Conservation (phyloP, 1,140 invertebrate species). For the Euwallacea similis region DNA sequence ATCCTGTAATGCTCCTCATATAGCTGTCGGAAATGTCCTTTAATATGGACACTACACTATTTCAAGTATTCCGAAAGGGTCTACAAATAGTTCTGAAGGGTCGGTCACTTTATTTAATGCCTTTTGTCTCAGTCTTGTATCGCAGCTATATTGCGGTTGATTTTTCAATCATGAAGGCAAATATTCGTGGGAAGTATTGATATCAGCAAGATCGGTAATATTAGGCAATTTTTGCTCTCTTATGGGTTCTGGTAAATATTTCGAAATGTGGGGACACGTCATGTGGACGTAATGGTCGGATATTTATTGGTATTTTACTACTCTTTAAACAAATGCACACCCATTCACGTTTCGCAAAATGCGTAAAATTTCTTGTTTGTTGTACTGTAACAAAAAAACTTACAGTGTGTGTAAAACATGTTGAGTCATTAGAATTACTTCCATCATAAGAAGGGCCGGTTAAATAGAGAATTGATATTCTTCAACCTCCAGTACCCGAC, state of each 20-base stretch:
- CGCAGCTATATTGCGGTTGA: too few relatives aligned
- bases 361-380: not conserved
- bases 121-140: not conserved
- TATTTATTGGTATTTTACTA: constrained; percentile 1
- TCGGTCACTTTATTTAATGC: constrained; percentile 2
- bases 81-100: constrained; percentile 2
- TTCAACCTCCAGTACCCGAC: too few relatives aligned
- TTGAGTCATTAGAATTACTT: too few relatives aligned
- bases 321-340: not conserved
- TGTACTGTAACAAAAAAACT: not conserved
- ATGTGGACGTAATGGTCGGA: too few relatives aligned
- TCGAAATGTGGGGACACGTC: too few relatives aligned
- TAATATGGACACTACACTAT: constrained; percentile 25
- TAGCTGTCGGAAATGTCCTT: constrained; percentile 35
- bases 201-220: too few relatives aligned
- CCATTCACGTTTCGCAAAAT: not conserved
- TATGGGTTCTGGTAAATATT: too few relatives aligned
- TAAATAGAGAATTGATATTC: too few relatives aligned
- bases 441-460: too few relatives aligned
- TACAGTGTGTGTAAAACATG: too few relatives aligned
- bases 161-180: not conserved
- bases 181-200: not conserved
- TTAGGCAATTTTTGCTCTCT: too few relatives aligned
- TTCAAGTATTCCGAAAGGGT: constrained; percentile 9
- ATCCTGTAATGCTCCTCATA: constrained; percentile 23